Percentiles rank a stretch among this genome's conserved stretches.
These are phyloP conservation scores for Alligator mississippiensis DNA, from an alignment of 2,113 vertebrate genomes.

Conservation along the genomic window DNA sequence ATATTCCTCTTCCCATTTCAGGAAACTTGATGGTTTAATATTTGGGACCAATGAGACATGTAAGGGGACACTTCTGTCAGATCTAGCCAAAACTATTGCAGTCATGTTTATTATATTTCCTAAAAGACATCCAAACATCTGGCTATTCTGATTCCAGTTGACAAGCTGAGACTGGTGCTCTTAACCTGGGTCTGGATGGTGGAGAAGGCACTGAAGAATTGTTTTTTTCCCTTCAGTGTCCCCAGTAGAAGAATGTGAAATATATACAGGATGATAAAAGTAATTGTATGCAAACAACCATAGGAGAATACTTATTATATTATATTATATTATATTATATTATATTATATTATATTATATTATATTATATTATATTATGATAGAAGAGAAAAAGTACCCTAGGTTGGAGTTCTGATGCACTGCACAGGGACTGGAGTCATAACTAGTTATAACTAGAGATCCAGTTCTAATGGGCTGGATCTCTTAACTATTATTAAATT, in stretches of 20 bases:
- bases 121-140: background rate
- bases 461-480: background rate
- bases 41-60: background rate
- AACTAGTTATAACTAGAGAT: slow-evolving; percentile 21
- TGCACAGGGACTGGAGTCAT: slow-evolving; percentile 62
- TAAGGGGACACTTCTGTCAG: background rate
- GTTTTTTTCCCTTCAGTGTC: background rate
- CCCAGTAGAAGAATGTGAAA: slow-evolving; percentile 39
- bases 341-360: too few relatives aligned
- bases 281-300: slow-evolving; percentile 12
- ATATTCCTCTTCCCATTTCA: background rate
- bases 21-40: background rate
- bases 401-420: slow-evolving; percentile 65
- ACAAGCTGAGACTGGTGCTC: background rate
- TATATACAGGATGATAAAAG: slow-evolving; percentile 37
- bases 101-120: background rate
- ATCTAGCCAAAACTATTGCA: background rate
- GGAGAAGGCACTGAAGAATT: background rate
- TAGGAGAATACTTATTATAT: too few relatives aligned
- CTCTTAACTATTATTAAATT: slow-evolving; percentile 69
- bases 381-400: slow-evolving; percentile 49
- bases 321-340: too few relatives aligned
- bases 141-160: background rate
- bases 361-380: slow-evolving; percentile 6
- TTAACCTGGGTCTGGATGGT: background rate